These are phyloP conservation scores for Seison nebaliae DNA, from an alignment of 1,140 invertebrate species.

Conservation along the genomic window DNA sequence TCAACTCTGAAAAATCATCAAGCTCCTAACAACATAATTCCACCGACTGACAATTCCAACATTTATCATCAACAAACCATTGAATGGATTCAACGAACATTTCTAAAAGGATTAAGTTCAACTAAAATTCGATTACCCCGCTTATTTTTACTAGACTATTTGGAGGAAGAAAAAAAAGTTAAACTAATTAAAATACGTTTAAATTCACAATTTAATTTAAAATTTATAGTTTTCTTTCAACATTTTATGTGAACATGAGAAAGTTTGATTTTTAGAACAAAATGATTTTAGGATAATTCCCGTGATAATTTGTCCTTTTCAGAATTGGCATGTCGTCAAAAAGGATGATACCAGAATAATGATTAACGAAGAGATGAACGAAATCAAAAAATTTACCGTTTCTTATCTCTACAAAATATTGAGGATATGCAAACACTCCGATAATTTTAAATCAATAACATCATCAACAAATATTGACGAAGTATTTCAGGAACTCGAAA, in stretches of 20 bases:
- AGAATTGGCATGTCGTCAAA: slow-evolving; percentile 14
- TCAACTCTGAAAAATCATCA: too few species aligned
- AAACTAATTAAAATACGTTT: too few species aligned
- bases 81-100: too few species aligned
- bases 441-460: slow-evolving; percentile 3
- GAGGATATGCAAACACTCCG: slow-evolving; percentile 6
- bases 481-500: slow-evolving; percentile 4
- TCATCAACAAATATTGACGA: slow-evolving; percentile 6
- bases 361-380: slow-evolving; percentile 1
- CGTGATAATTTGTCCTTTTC: slow-evolving; percentile 13
- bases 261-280: slow-evolving; percentile 16
- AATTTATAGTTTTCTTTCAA: too few species aligned
- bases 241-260: slow-evolving; percentile 16
- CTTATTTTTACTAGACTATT: too few species aligned
- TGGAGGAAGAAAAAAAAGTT: too few species aligned
- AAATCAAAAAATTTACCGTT: neutral
- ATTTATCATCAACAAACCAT: too few species aligned
- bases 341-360: slow-evolving; percentile 8
- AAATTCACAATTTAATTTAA: too few species aligned
- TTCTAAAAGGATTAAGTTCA: too few species aligned
- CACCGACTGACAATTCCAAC: too few species aligned
- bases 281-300: neutral
- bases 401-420: slow-evolving; percentile 8
- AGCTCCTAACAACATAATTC: too few species aligned
- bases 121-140: too few species aligned